These are phyloP conservation scores for Cerastis leucographa DNA, from an alignment of 2,888 invertebrate genomes.

Conservation along the genomic window DNA sequence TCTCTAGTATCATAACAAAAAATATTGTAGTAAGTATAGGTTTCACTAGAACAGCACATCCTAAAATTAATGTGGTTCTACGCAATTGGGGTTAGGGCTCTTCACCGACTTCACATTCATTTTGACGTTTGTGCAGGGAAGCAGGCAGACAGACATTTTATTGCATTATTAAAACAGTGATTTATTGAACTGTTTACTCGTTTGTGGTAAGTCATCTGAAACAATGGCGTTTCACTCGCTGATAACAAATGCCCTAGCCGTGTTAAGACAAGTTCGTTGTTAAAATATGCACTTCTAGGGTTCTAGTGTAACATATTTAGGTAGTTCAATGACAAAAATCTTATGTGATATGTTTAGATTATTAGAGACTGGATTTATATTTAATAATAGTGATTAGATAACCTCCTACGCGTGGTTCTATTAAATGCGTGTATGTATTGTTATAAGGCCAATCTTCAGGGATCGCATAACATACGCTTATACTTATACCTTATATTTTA, in stretches of 20 bases:
- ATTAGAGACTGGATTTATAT: not conserved
- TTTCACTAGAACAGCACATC: not conserved
- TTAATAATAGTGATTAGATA: not conserved
- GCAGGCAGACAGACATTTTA: not conserved
- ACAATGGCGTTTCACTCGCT: not conserved
- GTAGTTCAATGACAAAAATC: not conserved
- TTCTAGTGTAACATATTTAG: not conserved
- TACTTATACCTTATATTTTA: constrained; percentile 31
- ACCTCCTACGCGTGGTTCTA: not conserved
- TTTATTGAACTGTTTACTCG: too few species aligned
- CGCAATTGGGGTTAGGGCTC: not conserved
- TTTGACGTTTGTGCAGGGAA: not conserved
- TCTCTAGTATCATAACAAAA: not conserved
- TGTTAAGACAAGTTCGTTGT: too few species aligned
- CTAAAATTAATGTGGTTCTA: not conserved
- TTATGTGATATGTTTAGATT: not conserved
- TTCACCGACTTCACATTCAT: not conserved
- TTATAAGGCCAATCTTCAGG: constrained; percentile 8
- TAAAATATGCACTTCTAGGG: not conserved
- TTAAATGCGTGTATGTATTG: constrained; percentile 3
- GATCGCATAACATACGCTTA: constrained; percentile 6
- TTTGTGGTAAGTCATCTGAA: not conserved
- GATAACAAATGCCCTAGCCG: too few species aligned
- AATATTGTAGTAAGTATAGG: not conserved
- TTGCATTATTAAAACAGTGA: too few species aligned